phyloP scores from a whole-genome alignment of 2,797 vertebrate genomes.

The Emydoidea blandingii region DNA sequence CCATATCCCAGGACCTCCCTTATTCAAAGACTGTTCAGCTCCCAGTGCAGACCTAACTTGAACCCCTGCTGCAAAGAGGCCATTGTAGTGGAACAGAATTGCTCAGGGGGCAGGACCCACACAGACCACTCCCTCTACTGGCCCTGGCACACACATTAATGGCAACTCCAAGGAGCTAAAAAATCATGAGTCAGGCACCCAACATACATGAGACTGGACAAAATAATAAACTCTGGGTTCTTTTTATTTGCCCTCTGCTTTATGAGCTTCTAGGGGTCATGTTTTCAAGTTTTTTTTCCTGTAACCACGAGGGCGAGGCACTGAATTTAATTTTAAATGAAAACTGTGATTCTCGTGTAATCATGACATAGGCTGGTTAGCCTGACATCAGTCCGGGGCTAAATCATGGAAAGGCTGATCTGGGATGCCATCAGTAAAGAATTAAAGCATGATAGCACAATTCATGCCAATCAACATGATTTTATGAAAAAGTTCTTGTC shows the following conservation, averaged over 20 bases:
- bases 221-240: background rate
- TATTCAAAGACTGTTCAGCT: background rate
- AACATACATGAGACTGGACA: background rate
- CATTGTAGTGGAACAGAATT: accelerated
- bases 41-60: background rate
- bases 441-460: background rate
- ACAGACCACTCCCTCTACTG: background rate
- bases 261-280: background rate
- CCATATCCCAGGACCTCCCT: background rate
- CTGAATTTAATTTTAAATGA: conserved; percentile 50
- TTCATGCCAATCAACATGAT: background rate
- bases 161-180: no score
- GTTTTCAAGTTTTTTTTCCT: background rate
- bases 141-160: background rate
- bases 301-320: conserved; percentile 2
- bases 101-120: background rate
- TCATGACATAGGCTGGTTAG: background rate
- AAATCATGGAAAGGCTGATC: conserved; percentile 7
- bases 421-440: background rate
- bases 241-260: background rate
- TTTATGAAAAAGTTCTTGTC: background rate
- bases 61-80: background rate
- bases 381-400: background rate
- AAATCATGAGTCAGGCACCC: no score
- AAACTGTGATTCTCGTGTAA: conserved; percentile 5